phyloP scores from a whole-genome alignment of 2,888 invertebrate genomes.

The Lithophane leautieri region DNA sequence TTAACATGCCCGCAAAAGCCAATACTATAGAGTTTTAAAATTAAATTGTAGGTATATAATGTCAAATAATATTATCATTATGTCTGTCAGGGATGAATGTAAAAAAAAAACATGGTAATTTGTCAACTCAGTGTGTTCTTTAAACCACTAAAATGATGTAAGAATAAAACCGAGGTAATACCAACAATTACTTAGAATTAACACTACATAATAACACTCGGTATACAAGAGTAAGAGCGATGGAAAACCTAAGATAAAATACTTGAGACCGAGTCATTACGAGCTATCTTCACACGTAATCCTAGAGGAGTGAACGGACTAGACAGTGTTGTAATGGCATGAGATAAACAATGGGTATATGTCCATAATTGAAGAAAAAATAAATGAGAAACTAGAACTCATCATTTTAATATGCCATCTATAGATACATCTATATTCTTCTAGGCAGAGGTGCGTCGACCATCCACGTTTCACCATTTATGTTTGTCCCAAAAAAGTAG shows the following conservation, averaged over 20 bases:
- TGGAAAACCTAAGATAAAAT: slow-evolving; percentile 50
- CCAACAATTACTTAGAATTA: slow-evolving; percentile 17
- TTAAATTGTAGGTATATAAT: too few species aligned
- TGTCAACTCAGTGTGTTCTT: too few species aligned
- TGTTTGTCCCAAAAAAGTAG: not conserved
- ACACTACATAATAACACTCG: slow-evolving; percentile 10
- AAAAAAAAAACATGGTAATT: too few species aligned
- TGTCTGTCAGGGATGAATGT: too few species aligned
- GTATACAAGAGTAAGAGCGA: slow-evolving; percentile 15
- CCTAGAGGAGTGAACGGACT: slow-evolving; percentile 41
- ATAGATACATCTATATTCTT: too few species aligned
- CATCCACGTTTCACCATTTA: not conserved
- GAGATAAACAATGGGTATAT: not conserved
- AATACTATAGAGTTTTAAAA: too few species aligned
- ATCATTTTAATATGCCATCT: not conserved
- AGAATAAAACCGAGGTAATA: not conserved
- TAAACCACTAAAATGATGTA: not conserved
- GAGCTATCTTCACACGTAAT: slow-evolving; percentile 45
- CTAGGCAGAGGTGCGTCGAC: not conserved
- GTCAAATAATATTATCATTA: too few species aligned
- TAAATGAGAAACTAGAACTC: not conserved
- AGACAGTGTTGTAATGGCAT: not conserved
- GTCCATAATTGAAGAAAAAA: not conserved
- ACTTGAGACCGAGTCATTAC: slow-evolving; percentile 32
- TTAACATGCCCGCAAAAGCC: too few species aligned